These are phyloP conservation scores for Prolemur simus DNA, from an alignment of 2,113 vertebrate genomes.

Conservation along the genomic window DNA sequence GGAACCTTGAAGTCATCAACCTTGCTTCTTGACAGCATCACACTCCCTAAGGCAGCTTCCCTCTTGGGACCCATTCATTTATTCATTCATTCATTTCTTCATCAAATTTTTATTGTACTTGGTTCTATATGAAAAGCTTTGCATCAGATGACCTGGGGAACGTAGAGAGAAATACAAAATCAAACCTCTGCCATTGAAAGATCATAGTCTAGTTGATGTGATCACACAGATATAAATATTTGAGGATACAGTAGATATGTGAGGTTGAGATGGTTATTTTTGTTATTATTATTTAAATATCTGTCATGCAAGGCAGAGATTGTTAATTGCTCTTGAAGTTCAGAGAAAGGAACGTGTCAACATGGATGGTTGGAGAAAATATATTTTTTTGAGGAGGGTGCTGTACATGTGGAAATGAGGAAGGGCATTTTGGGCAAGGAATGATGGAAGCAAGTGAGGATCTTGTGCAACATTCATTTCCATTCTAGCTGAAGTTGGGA, in stretches of 20 bases:
- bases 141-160: background rate
- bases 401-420: background rate
- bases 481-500: background rate
- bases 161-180: background rate
- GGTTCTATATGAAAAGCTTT: background rate
- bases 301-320: background rate
- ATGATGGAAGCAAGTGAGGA: background rate
- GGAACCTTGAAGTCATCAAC: background rate
- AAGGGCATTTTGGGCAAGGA: background rate
- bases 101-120: background rate
- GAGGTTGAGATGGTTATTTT: background rate
- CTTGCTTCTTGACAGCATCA: background rate
- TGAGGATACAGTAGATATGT: background rate
- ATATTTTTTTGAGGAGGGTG: background rate
- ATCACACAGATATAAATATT: background rate
- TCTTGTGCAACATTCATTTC: background rate
- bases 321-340: slow-evolving; percentile 12
- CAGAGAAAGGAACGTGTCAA: background rate
- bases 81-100: background rate
- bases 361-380: background rate
- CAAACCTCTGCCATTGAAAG: background rate
- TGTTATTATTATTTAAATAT: slow-evolving; percentile 23
- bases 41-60: background rate
- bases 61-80: background rate
- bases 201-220: background rate